Percentiles rank a stretch among this genome's conserved stretches.
phyloP scores from a whole-genome alignment of 2,888 invertebrate genomes.

The Tupiocoris notatus region DNA sequence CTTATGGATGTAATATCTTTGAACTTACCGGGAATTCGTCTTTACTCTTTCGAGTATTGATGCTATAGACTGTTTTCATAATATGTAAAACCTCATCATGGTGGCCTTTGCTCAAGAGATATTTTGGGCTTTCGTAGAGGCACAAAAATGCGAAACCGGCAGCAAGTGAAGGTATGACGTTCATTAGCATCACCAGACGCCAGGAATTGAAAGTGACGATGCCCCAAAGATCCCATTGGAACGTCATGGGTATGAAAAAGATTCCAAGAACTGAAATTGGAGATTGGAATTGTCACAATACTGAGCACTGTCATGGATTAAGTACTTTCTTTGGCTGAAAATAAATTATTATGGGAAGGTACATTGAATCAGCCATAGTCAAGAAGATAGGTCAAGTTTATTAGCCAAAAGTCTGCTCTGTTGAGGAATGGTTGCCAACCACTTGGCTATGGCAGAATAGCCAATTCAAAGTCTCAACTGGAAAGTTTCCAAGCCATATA shows the following conservation, averaged over 20 bases:
- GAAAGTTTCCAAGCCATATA: too few relatives aligned
- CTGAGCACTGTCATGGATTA: too few relatives aligned
- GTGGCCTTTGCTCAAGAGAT: constrained; percentile 10
- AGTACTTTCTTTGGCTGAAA: too few relatives aligned
- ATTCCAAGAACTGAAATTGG: constrained; percentile 17
- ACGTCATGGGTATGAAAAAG: constrained; percentile 13
- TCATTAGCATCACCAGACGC: constrained; percentile 10
- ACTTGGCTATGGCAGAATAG: too few relatives aligned
- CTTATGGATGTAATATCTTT: too few relatives aligned
- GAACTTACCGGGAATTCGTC: constrained; percentile 28
- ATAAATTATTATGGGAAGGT: too few relatives aligned
- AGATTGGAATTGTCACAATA: not conserved
- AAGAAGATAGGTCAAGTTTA: too few relatives aligned
- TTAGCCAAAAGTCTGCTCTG: too few relatives aligned
- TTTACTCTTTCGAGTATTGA: constrained; percentile 13
- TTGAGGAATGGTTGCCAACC: too few relatives aligned
- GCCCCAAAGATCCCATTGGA: constrained; percentile 8
- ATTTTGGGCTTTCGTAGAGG: constrained; percentile 24
- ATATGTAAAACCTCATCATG: not conserved
- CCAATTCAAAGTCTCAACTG: too few relatives aligned
- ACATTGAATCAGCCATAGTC: too few relatives aligned
- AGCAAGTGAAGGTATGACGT: not conserved
- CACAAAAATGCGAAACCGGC: not conserved
- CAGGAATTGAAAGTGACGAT: constrained; percentile 16
- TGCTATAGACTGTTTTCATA: not conserved